phyloP scores from a whole-genome alignment of 2,113 vertebrate species.

The Labeo rohita region DNA sequence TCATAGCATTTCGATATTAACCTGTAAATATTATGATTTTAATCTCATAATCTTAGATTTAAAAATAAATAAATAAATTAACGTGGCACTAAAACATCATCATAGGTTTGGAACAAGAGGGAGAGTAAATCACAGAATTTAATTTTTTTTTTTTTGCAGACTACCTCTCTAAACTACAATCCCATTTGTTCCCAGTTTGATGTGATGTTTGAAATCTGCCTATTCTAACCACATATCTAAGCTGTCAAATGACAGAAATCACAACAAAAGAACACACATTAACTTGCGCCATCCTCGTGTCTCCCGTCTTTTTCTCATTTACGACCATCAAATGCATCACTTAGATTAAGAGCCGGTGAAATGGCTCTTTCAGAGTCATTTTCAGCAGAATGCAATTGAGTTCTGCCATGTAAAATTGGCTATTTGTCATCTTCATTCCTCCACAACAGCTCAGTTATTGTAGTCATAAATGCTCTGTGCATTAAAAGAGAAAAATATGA shows the following conservation, averaged over 20 bases:
- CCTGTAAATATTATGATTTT: too few species aligned
- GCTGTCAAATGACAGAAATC: background rate
- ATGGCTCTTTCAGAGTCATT: slow-evolving; percentile 4
- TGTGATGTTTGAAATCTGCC: background rate
- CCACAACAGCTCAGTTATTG: slow-evolving; percentile 49
- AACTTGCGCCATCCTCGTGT: background rate
- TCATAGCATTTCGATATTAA: too few species aligned
- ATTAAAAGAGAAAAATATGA: background rate
- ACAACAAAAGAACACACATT: background rate
- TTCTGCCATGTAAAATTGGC: slow-evolving; percentile 23
- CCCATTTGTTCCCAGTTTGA: background rate
- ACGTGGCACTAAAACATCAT: too few species aligned
- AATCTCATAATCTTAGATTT: too few species aligned
- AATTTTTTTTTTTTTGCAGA: background rate
- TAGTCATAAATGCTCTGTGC: slow-evolving; percentile 1
- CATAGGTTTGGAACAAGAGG: background rate
- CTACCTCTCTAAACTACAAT: background rate
- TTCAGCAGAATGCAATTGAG: slow-evolving; percentile 28
- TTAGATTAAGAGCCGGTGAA: slow-evolving; percentile 22
- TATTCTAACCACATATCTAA: background rate
- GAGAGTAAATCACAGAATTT: background rate
- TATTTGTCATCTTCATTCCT: slow-evolving; percentile 49
- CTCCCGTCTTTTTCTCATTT: background rate
- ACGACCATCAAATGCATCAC: slow-evolving; percentile 8
- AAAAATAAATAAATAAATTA: too few species aligned